A percentile compares a stretch with the other conserved stretches of the same genome.
Evolutionary conservation across 2,888 invertebrate genomes (phyloP).

Genomic region (Cerastoderma edule): DNA sequence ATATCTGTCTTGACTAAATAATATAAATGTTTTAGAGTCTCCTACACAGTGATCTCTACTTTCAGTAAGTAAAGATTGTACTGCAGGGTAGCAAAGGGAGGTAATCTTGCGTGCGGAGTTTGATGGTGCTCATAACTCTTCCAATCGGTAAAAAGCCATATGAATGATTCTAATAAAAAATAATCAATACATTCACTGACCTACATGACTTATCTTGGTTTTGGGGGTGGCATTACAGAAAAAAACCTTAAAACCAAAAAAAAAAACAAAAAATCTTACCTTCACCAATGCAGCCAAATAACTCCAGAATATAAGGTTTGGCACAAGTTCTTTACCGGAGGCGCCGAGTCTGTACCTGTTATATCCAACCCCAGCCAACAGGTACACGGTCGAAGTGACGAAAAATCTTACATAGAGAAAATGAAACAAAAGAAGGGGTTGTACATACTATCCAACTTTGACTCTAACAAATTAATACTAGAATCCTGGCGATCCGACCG

Average conservation of each 20-base stretch:
- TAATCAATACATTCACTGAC: neutral
- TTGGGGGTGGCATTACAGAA: neutral
- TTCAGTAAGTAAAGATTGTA: too few relatives aligned
- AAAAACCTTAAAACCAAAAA: slow-evolving; percentile 19
- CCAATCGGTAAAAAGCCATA: neutral
- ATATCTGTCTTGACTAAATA: too few relatives aligned
- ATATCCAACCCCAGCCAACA: slow-evolving; percentile 26
- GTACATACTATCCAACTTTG: too few relatives aligned
- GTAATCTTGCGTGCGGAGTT: neutral
- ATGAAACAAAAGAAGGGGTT: neutral
- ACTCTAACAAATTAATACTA: too few relatives aligned
- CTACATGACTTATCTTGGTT: neutral
- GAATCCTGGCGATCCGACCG: too few relatives aligned
- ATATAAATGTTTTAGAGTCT: too few relatives aligned
- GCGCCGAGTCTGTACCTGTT: slow-evolving; percentile 27
- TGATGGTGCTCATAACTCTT: neutral
- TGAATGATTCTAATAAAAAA: neutral
- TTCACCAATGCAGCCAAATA: slow-evolving; percentile 24
- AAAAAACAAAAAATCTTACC: slow-evolving; percentile 14
- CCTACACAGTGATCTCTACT: too few relatives aligned
- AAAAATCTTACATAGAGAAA: slow-evolving; percentile 30
- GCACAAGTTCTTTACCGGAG: slow-evolving; percentile 23
- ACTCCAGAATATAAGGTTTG: slow-evolving; percentile 28
- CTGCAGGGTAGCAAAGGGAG: too few relatives aligned
- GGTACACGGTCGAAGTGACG: slow-evolving; percentile 4